These are phyloP conservation scores for Sparidentex hasta DNA, from an alignment of 2,797 vertebrate genomes.

Conservation along the genomic window DNA sequence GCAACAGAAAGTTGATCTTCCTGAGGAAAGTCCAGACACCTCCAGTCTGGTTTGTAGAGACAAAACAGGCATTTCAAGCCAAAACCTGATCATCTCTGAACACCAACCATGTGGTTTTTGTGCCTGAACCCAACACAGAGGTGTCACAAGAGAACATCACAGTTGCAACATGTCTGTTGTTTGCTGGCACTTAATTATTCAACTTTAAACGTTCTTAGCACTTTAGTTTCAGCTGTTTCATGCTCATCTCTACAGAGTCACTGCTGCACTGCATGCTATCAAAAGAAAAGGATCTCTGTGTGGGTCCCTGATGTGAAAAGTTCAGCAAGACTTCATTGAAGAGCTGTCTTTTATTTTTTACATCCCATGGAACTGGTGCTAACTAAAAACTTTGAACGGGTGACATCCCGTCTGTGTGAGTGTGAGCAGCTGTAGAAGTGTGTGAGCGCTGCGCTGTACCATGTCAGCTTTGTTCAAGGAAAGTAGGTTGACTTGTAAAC, in stretches of 20 bases:
- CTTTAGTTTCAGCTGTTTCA: not conserved
- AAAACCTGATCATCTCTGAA: too few relatives aligned
- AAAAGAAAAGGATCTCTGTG: conserved; percentile 17
- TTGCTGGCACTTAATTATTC: too few relatives aligned
- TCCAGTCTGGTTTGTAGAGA: too few relatives aligned
- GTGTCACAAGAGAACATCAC: too few relatives aligned
- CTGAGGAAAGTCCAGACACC: too few relatives aligned
- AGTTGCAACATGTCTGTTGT: too few relatives aligned
- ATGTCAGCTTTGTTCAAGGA: conserved; percentile 68
- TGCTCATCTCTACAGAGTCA: not conserved
- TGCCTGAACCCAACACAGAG: too few relatives aligned
- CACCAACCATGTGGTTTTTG: too few relatives aligned
- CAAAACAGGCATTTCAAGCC: too few relatives aligned
- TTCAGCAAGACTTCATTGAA: conserved; percentile 17
- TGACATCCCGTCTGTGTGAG: conserved; percentile 62
- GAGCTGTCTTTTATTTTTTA: conserved; percentile 15
- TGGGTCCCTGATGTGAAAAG: conserved; percentile 15
- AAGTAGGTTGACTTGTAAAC: conserved; percentile 62
- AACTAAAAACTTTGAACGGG: conserved; percentile 49
- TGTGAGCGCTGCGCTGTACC: conserved; percentile 63
- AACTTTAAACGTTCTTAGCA: too few relatives aligned
- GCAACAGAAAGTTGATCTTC: too few relatives aligned
- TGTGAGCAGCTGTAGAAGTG: conserved; percentile 59
- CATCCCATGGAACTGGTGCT: conserved; percentile 32
- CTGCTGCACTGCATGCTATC: not conserved